Conservation (phyloP, 1,140 invertebrate genomes). For the Pachypeltis micranthus region DNA sequence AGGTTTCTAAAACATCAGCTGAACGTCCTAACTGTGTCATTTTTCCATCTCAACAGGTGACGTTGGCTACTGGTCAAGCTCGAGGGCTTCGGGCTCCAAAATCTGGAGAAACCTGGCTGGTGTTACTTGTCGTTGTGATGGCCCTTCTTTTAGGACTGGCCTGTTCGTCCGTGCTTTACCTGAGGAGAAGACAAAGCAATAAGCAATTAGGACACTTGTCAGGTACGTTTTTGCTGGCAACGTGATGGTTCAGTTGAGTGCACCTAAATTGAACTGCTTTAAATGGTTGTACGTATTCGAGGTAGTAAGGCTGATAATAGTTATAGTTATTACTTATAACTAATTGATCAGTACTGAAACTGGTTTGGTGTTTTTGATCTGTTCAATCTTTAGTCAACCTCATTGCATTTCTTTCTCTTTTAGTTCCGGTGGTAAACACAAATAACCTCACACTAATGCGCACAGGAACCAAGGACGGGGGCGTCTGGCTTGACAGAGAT, state of each 20-base stretch:
- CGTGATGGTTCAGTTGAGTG: too few relatives aligned
- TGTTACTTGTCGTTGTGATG: slow-evolving; percentile 51
- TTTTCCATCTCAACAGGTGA: slow-evolving; percentile 41
- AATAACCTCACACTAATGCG: slow-evolving; percentile 25
- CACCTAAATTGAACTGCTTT: too few relatives aligned
- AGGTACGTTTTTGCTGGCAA: too few relatives aligned
- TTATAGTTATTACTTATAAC: too few relatives aligned
- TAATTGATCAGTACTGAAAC: too few relatives aligned
- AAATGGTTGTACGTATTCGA: too few relatives aligned
- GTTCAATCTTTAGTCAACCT: neutral
- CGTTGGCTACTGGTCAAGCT: slow-evolving; percentile 43
- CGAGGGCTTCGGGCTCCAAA: slow-evolving; percentile 4
- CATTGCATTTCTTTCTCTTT: slow-evolving; percentile 11
- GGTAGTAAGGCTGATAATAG: too few relatives aligned
- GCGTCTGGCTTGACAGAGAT: slow-evolving; percentile 63
- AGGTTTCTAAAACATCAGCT: too few relatives aligned
- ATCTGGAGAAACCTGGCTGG: slow-evolving; percentile 53
- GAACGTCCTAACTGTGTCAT: neutral
- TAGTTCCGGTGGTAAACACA: slow-evolving; percentile 25
- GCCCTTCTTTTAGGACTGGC: slow-evolving; percentile 44
- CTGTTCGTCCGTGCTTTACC: slow-evolving; percentile 42
- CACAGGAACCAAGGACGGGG: slow-evolving; percentile 38
- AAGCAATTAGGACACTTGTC: slow-evolving; percentile 26
- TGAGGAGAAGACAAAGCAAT: slow-evolving; percentile 44
- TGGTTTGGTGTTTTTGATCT: too few relatives aligned